phyloP scores from a whole-genome alignment of 2,797 vertebrate genomes.

The Hydrocynus forskahlii region DNA sequence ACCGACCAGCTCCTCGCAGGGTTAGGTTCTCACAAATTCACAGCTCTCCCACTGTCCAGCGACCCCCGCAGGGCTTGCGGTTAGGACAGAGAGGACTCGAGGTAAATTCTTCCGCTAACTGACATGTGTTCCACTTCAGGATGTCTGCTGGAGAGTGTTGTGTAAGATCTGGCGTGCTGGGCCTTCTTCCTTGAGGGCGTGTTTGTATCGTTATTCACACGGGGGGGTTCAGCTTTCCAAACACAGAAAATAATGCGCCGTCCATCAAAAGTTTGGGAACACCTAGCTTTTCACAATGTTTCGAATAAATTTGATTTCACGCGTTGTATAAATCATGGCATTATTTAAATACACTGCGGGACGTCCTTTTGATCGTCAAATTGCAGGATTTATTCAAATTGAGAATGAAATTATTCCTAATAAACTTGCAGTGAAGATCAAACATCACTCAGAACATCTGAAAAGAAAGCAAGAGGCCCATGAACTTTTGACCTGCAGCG shows the following conservation, averaged over 20 bases:
- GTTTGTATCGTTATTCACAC: constrained; percentile 6
- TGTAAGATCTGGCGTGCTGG: constrained; percentile 23
- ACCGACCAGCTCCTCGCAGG: neutral
- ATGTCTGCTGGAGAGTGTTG: constrained; percentile 35
- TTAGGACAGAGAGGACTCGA: neutral
- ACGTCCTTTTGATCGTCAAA: too few relatives aligned
- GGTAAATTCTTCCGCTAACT: constrained; percentile 19
- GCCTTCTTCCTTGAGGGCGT: neutral
- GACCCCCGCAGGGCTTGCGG: neutral
- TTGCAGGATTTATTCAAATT: too few relatives aligned
- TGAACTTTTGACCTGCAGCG: too few relatives aligned
- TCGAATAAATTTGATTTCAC: too few relatives aligned
- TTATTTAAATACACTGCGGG: too few relatives aligned
- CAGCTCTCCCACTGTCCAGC: neutral
- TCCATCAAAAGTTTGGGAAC: neutral
- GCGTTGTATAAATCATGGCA: too few relatives aligned
- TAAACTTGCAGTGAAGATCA: too few relatives aligned
- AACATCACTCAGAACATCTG: too few relatives aligned
- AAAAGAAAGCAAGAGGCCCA: too few relatives aligned
- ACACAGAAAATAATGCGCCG: neutral
- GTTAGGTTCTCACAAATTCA: constrained; percentile 16
- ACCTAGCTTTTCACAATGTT: neutral
- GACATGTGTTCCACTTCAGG: constrained; percentile 30
- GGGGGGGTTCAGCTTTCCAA: constrained; percentile 8
- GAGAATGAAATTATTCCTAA: too few relatives aligned